A percentile compares a stretch with the other conserved stretches of the same genome.
These are phyloP conservation scores for Lithophane socia DNA, from an alignment of 2,888 invertebrate species.

Conservation along the genomic window DNA sequence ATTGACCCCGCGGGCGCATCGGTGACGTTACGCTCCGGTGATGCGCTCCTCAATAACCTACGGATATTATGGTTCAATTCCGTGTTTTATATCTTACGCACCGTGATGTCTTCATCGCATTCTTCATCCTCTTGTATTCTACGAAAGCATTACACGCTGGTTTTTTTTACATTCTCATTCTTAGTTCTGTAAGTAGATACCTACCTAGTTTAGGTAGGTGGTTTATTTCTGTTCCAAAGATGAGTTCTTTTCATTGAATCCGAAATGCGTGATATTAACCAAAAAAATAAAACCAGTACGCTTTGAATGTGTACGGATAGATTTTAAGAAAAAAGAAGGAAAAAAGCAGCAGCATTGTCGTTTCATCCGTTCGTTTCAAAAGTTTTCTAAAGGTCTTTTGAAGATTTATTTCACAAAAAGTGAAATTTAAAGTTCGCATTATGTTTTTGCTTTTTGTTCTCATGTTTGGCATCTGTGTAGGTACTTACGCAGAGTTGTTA, in stretches of 20 bases:
- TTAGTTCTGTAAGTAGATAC: conserved; percentile 7
- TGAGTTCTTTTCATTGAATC: conserved; percentile 68
- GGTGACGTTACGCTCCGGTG: conserved; percentile 90
- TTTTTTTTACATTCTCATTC: conserved; percentile 19
- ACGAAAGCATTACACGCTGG: conserved; percentile 38
- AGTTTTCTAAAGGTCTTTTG: conserved; percentile 57
- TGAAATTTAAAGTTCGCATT: conserved; percentile 67
- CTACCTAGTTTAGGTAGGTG: not conserved
- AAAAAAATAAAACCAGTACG: conserved; percentile 73
- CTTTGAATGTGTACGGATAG: conserved; percentile 75
- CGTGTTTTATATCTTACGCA: conserved; percentile 74
- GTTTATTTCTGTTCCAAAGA: conserved; percentile 38
- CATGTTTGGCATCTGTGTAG: conserved; percentile 46
- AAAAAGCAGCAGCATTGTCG: conserved; percentile 71
- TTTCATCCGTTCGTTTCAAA: conserved; percentile 59
- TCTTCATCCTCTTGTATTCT: conserved; percentile 64
- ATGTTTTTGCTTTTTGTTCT: conserved; percentile 43
- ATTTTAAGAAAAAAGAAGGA: conserved; percentile 60
- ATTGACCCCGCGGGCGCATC: conserved; percentile 89
- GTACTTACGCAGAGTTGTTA: conserved; percentile 59
- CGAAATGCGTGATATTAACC: conserved; percentile 73
- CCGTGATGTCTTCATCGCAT: conserved; percentile 69
- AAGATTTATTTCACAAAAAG: conserved; percentile 61
- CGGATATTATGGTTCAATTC: conserved; percentile 80
- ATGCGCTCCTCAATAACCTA: conserved; percentile 87